Evolutionary conservation across 2,113 vertebrate species (phyloP).

Genomic region (Myxocyprinus asiaticus): DNA sequence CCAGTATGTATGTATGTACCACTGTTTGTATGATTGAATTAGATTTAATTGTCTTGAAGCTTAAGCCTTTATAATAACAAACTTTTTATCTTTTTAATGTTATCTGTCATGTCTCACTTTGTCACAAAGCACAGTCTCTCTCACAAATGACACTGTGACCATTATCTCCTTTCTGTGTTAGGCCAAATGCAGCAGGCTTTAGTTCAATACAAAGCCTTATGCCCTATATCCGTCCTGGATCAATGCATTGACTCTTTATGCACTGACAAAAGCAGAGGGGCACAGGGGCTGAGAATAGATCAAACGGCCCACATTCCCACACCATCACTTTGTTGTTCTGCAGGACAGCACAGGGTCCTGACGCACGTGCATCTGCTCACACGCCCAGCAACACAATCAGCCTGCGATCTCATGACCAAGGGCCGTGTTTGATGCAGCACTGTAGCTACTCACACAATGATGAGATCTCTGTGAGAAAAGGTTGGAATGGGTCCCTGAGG

Average conservation of each 20-base stretch:
- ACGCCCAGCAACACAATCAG: constrained; percentile 40
- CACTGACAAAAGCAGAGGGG: constrained; percentile 22
- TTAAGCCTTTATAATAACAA: too few species aligned
- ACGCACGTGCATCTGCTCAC: constrained; percentile 46
- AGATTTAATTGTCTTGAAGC: too few species aligned
- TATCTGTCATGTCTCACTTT: too few species aligned
- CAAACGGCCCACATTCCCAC: constrained; percentile 65
- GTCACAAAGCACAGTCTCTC: too few species aligned
- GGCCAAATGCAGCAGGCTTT: too few species aligned
- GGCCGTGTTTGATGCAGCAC: constrained; percentile 32
- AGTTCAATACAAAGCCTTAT: too few species aligned
- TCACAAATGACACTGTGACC: too few species aligned
- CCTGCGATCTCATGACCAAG: constrained; percentile 36
- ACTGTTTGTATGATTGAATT: too few species aligned
- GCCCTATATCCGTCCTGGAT: background rate
- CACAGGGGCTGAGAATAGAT: background rate
- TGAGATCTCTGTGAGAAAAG: constrained; percentile 51
- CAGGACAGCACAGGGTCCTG: constrained; percentile 32
- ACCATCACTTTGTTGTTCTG: constrained; percentile 53
- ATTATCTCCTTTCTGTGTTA: too few species aligned
- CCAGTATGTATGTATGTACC: too few species aligned
- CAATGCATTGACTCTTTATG: constrained; percentile 29
- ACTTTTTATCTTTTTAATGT: too few species aligned
- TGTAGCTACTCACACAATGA: constrained; percentile 29
- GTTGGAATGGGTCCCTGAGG: constrained; percentile 17